These are phyloP conservation scores for Mormyrus hasselquistii DNA, from an alignment of 2,797 vertebrate genomes.

Conservation along the genomic window DNA sequence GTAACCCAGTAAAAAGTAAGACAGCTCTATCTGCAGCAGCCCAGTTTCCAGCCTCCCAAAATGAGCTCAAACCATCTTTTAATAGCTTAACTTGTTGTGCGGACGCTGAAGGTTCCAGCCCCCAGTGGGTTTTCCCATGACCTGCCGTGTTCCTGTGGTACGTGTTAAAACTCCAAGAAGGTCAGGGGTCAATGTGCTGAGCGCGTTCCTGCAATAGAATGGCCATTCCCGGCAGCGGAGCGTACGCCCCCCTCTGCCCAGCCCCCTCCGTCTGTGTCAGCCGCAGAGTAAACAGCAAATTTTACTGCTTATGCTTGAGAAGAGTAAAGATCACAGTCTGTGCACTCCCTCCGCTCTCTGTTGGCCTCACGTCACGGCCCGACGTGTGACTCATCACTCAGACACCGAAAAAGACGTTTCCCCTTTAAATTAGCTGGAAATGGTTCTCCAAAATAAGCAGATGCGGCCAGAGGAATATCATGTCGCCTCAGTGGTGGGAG, in stretches of 20 bases:
- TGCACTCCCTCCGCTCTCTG: neutral
- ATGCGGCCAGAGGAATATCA: neutral
- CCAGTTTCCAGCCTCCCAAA: neutral
- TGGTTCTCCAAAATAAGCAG: neutral
- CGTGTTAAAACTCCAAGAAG: conserved; percentile 26
- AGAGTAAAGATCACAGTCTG: neutral
- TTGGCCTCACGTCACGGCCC: neutral
- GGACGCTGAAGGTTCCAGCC: neutral
- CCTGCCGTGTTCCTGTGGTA: conserved; percentile 41
- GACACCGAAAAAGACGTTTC: neutral
- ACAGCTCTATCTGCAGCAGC: neutral
- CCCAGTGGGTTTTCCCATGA: conserved; percentile 58
- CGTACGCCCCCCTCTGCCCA: neutral
- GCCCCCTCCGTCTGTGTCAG: neutral
- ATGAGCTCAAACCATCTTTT: neutral
- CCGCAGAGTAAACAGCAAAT: neutral
- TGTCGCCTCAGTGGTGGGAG: neutral
- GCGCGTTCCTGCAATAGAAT: neutral
- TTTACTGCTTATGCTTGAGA: neutral
- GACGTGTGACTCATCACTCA: neutral
- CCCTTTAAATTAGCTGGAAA: neutral
- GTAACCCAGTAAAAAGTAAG: neutral
- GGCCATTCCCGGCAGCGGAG: neutral
- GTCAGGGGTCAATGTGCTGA: conserved; percentile 19
- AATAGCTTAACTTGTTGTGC: conserved; percentile 20